Base-by-base conservation (phyloP, 2,888 invertebrate species). In the Argyra leucocephala region DNA sequence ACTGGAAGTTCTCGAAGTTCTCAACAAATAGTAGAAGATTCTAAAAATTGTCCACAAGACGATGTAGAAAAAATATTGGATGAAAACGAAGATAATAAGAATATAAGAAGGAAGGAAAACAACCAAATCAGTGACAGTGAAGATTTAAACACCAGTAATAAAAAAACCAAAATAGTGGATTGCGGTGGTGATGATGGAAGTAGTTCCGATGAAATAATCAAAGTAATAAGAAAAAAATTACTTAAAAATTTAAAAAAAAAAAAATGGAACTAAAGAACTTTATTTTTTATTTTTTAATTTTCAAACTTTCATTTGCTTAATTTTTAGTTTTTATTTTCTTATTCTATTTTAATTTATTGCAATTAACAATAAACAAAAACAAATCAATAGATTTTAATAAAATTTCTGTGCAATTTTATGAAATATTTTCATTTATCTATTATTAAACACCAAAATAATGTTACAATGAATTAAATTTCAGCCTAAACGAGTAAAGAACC, bases 151-250 rank as follows among this genome's bases (percentile, higher is more conserved):
- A n/a, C 12, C n/a, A 3, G 1, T n/a, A 48, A 48, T 48, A 48
- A 48, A 12, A 48, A 48, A 18, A 48, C 5, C 6, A 18, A 5
- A 48, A 48, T 2, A 48, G n/a, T 18, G 9, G 18, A 5, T 48
- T 15, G 4, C 5, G n/a, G 5, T 48, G 15, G 48, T 48, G 48
- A 18, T 48, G 48, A 18, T 48, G 48, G 48, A 48, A 48, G 18
- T 48, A 48, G 48, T 48, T 48, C 48, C 5, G 48, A 48, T 18
- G 48, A 48, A 48, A 48, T n/a, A 48, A 48, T 3, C 48, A 48
- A 48, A 48, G 48, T 48, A 48, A 48, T 48, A 48, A 37, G 37
- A 37, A 37, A 37, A 37, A n/a, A 48, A 48, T 48, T 48, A 48
- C 48, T 48, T 48, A 18, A 48, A 48, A 48, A 10, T 31, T 10